Evolutionary conservation across 2,113 vertebrate species (phyloP).

Genomic region (Bubalus kerabau): DNA sequence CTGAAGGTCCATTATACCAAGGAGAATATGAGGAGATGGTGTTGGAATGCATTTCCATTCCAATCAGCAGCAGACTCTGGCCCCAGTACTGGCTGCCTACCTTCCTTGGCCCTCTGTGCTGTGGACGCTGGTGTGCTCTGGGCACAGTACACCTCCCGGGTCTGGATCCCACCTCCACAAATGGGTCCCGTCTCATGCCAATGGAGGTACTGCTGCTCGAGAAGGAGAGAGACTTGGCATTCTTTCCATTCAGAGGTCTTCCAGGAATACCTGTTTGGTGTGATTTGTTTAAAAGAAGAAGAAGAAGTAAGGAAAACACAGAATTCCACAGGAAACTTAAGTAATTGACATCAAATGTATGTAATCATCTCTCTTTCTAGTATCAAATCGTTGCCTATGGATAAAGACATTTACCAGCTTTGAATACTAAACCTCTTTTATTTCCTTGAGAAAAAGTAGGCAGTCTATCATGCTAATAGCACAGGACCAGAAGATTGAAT

Average conservation of each 20-base stretch:
- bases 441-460: neutral
- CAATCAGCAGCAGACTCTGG: neutral
- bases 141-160: slow-evolving; percentile 90
- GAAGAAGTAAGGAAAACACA: slow-evolving; percentile 42
- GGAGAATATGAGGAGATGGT: neutral
- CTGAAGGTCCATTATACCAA: neutral
- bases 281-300: slow-evolving; percentile 63
- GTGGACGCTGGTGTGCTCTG: slow-evolving; percentile 77
- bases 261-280: slow-evolving; percentile 89
- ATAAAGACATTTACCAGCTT: neutral
- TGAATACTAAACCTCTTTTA: neutral
- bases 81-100: slow-evolving; percentile 72
- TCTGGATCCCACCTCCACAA: slow-evolving; percentile 94
- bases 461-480: neutral
- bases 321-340: slow-evolving; percentile 7
- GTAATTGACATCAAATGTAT: neutral
- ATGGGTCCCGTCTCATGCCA: slow-evolving; percentile 75
- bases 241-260: slow-evolving; percentile 91
- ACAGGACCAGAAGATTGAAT: neutral
- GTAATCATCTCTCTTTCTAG: neutral
- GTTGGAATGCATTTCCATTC: neutral
- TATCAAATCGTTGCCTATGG: neutral
- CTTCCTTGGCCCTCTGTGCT: slow-evolving; percentile 84
- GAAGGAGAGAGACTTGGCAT: slow-evolving; percentile 87
- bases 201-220: slow-evolving; percentile 83